Base-by-base conservation (phyloP, 2,797 vertebrate species). In the Etheostoma perlongum region DNA sequence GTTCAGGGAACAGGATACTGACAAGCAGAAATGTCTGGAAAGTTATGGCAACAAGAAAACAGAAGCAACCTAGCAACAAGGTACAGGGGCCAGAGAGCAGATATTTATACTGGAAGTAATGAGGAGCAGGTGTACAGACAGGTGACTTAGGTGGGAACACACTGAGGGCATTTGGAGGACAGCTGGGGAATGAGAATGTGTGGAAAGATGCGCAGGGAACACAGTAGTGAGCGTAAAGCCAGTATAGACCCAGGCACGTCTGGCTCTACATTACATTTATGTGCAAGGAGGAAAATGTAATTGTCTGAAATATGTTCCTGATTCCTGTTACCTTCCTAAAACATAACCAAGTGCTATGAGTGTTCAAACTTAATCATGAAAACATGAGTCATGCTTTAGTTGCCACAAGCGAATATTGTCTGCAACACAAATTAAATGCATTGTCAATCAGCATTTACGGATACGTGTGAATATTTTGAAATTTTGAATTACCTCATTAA, bases 101-200 rank as follows among this genome's bases (percentile, higher is more conserved):
- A 27, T 73, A 61, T 60, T 60, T 72, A 25, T 64, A 54, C 23
- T 6, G 36, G 18, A n/a, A 51, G 18, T 21, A 53, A 52, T 25
- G 40, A 30, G 49, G 61, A 15, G 42, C 71, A 73, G 61, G 52
- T 73, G 61, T 11, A 27, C 27, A 30, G 58, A 23, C 9, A 48
- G 16, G 40, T 27, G 40, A 44, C 36, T 14, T 15, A 48, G 15
- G 60, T 6, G n/a, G 52, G 52, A 48, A 57, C 44, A 23, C 0
- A 23, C 40, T 46, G 51, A 72, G 60, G 51, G 51, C 27, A 48
- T 49, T 21, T 57, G n/a, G 52, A 49, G 61, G 61, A 48, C 52
- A 4, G 33, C 16, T 63, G 33, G 25, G 44, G 27, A 9, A 16
- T 15, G 36, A 67, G 64, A 18, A 47, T 12, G 18, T 57, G 25